Base-by-base conservation (phyloP, 2,113 vertebrate species). In the Urocolius indicus region DNA sequence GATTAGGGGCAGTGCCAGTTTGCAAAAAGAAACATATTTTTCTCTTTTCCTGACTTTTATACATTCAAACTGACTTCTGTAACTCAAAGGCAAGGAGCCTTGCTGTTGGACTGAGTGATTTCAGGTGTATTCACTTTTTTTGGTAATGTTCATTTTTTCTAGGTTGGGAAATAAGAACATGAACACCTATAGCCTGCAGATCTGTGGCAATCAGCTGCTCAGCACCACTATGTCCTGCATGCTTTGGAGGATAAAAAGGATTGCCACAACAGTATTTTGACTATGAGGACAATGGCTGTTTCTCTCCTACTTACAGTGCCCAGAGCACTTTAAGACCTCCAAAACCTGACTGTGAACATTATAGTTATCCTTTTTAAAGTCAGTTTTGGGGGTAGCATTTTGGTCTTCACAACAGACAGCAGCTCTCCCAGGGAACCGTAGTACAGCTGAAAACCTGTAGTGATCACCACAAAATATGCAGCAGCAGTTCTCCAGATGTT, bases 171-270 rank as follows among this genome's bases (percentile, higher is more conserved):
- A 19, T 0, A 1, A 27, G 49, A n/a, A 24, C 26, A 13, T 17
- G 12, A 75, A 34, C 26, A 20, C 17, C 65, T 46, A 15, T 59
- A 45, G 19, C 2, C 26, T 68, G 36, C 72, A 91, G 65, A 38
- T 8, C 30, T 29, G 19, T 36, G 59, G 79, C 59, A 82, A 76
- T 1, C 48, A 51, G n/a, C 4, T 49, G 23, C 30, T 74, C 46
- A 62, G 67, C 46, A 80, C 30, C 59, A n/a, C 38, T 0, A 0
- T 18, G 27, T n/a, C 74, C 52, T 80, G n/a, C 54, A 23, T 0
- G 0, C 18, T 16, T n/a, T 43, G 17, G 26, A 80, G 30, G n/a
- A 36, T 36, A 26, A 52, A 78, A 87, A 7, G 19, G 73, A 62
- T n/a, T 66, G 17, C 9, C 51, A 24, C 36, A 59, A 18, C 15